phyloP scores from a whole-genome alignment of 2,797 vertebrate species.

The Characodon lateralis region DNA sequence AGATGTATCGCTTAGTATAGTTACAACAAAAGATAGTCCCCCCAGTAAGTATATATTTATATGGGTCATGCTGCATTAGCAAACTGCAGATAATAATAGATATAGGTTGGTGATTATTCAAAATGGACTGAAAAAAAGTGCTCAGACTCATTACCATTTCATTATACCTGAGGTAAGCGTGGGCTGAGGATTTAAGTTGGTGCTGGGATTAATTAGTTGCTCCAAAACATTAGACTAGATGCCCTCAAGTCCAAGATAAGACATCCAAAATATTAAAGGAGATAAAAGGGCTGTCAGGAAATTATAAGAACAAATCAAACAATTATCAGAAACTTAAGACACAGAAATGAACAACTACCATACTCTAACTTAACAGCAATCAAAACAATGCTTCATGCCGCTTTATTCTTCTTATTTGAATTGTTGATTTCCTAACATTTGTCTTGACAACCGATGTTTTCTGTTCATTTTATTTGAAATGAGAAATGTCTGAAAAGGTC shows the following conservation, averaged over 20 bases:
- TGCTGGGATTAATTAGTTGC: slow-evolving; percentile 1
- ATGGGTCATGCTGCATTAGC: background rate
- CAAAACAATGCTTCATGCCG: background rate
- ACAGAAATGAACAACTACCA: background rate
- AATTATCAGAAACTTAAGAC: background rate
- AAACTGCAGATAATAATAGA: background rate
- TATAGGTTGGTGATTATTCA: background rate
- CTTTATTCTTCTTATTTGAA: background rate
- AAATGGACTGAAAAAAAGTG: background rate
- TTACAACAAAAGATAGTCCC: background rate
- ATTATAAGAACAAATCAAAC: background rate
- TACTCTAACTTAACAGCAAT: background rate
- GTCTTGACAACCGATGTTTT: background rate
- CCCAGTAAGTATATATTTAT: background rate
- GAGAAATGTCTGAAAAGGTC: background rate
- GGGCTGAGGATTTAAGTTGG: background rate
- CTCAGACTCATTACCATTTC: background rate
- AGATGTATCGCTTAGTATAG: background rate
- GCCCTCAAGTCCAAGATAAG: background rate
- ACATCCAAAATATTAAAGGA: slow-evolving; percentile 4
- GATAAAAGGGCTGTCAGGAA: background rate
- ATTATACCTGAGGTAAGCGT: background rate
- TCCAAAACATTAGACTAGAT: background rate
- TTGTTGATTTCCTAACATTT: background rate
- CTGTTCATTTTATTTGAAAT: background rate